Percentiles rank a stretch among this genome's conserved stretches.
Evolutionary conservation across 64 coral and sea anemone genomes (phyloP).

Genomic region (Actinia equina): DNA sequence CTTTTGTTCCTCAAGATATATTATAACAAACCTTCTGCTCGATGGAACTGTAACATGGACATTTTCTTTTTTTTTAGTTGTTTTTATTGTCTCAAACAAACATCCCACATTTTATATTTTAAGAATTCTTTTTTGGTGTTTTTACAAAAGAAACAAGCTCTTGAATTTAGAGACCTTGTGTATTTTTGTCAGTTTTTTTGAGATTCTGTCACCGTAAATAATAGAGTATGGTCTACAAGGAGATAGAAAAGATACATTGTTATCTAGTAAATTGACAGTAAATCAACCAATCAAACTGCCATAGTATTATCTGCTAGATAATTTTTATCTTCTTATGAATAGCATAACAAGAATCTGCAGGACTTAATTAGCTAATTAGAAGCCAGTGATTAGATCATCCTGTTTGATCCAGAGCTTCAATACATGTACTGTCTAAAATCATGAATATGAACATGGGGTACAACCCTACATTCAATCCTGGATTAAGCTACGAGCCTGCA

Average conservation of each 20-base stretch:
- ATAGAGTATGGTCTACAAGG: neutral
- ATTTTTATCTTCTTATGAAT: constrained; percentile 38
- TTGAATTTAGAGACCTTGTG: neutral
- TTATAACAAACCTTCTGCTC: neutral
- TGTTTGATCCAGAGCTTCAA: constrained; percentile 31
- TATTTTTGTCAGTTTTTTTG: neutral
- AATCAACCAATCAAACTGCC: constrained; percentile 28
- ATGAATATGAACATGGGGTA: constrained; percentile 88
- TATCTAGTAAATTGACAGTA: constrained; percentile 13
- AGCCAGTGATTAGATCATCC: constrained; percentile 59
- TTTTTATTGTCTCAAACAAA: neutral
- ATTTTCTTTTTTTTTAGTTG: neutral
- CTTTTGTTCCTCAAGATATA: neutral
- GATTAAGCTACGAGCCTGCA: constrained; percentile 55
- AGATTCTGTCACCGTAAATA: neutral
- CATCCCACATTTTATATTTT: neutral
- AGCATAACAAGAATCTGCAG: constrained; percentile 40
- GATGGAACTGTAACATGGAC: neutral
- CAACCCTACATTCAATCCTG: constrained; percentile 48
- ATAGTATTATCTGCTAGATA: constrained; percentile 1
- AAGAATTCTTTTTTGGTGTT: neutral
- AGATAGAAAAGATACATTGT: constrained; percentile 13
- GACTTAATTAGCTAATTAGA: constrained; percentile 72
- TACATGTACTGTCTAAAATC: constrained; percentile 14
- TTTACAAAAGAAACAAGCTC: neutral